Base-by-base conservation (phyloP, 2,888 invertebrate species). In the Drosophila melanosoma region DNA sequence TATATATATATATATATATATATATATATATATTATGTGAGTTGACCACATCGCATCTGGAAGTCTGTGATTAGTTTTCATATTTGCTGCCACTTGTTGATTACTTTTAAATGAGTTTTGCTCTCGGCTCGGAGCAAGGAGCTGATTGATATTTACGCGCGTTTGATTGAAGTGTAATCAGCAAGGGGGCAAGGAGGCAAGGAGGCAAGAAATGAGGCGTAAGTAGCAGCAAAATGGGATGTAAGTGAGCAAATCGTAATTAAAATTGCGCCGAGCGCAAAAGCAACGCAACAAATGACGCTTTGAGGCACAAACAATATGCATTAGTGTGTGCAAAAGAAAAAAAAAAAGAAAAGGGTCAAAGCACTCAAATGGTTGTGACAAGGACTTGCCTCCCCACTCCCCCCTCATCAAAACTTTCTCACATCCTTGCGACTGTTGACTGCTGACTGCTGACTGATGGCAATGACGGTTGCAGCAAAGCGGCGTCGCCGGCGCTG, bases 81-180 rank as follows among this genome's bases (percentile, higher is more conserved):
- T 71, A 29, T 65, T 76, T 62, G 64, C 65, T 71, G 76, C 83
- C 78, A 83, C 86, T 87, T 87, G 86, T 86, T 87, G 87, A 87
- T 87, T 88, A 86, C 86, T 87, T 87, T 89, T 87, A 86, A 89
- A 89, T 82, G 88, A 87, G 90, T 87, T 88, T 84, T 69, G 71
- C 88, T 78, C 56, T 8, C 15, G 23, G 23, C 45, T 23, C 42
- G 11, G 20, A 12, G 45, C 45, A 45, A 45, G 8, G 45, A 45
- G 73, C 69, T 88, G 90, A 87, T 90, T 87, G 87, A 87, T 87
- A 87, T 90, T 90, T 88, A 83, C 83, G 84, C 82, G 90, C 87
- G 66, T 80, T 76, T 90, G 87, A 87, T 87, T 87, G 87, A 90
- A 87, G 86, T 90, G 87, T 87, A 87, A 87, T 87, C 87, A 90